Base-by-base conservation (phyloP, 2,797 vertebrate genomes). In the Menidia menidia region DNA sequence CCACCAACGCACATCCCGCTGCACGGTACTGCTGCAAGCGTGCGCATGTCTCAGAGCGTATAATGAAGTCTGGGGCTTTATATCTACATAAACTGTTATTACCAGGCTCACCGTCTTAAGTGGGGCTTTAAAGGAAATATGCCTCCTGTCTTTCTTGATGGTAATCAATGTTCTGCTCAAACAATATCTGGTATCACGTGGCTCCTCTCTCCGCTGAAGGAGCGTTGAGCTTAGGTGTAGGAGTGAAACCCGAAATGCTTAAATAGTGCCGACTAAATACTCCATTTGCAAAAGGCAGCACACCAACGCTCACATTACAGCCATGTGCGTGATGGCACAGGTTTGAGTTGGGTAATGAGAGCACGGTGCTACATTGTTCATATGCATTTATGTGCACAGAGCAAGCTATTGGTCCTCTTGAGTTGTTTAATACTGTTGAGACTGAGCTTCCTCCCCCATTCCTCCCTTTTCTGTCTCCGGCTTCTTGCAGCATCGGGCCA, bases 401-500 rank as follows among this genome's bases (percentile, higher is more conserved):
- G 33, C 39, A 9, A 47, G 33, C 7, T 31, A 2, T 43, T 13
- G 3, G 3, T 39, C 15, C 16, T 50, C 43, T 11, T 66, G 43
- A 35, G 33, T 51, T 47, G 3, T 4, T 14, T 62, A 39, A 62
- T 39, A 44, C 47, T 31, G 12, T 42, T 72, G 58, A 39, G 60
- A 75, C 62, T 80, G 41, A 66, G 3, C 30, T 51, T 41, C 19
- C 41, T 70, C 15, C 70, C 18, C 39, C 13, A 31, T 19, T 50
- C 7, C 25, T 25, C 25, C 25, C 25, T 15, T 56, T 35, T 6
- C 31, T 18, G 15, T 66, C 41, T 80, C 59, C 55, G 63, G 7
- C 41, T 12, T 53, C 39, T 15, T 76, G 25, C 95, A 97, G 88
- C 96, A 99, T 89, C 97, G 97, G 55, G 94, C 97, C 84, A 95